Percentiles rank a stretch among this genome's conserved stretches.
phyloP scores from a whole-genome alignment of 2,888 invertebrate genomes.

The Serrognathus titanus region DNA sequence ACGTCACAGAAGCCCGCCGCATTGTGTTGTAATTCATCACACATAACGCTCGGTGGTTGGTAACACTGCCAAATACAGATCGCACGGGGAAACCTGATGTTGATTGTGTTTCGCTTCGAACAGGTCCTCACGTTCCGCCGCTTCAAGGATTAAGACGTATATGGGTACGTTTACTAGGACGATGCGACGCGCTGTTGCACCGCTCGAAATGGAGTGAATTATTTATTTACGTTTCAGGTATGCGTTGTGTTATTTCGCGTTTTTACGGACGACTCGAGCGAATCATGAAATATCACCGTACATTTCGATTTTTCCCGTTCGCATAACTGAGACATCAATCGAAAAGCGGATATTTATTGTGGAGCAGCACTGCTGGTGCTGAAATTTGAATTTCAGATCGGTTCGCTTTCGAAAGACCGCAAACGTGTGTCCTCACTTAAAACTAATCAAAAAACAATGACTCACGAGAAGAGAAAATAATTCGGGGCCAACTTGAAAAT shows the following conservation, averaged over 20 bases:
- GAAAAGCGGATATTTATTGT: background rate
- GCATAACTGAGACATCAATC: constrained; percentile 19
- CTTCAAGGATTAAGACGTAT: constrained; percentile 18
- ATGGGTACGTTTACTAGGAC: background rate
- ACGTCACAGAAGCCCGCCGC: constrained; percentile 25
- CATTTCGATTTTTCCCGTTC: constrained; percentile 12
- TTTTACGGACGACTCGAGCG: constrained; percentile 18
- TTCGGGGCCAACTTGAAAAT: too few relatives aligned
- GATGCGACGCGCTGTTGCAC: constrained; percentile 4
- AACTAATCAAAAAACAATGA: too few relatives aligned
- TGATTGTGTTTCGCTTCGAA: constrained; percentile 20
- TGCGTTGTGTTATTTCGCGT: constrained; percentile 18
- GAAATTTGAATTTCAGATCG: too few relatives aligned
- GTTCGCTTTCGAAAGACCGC: too few relatives aligned
- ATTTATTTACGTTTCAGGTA: constrained; percentile 24
- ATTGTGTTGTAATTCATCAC: constrained; percentile 34
- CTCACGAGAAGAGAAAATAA: too few relatives aligned
- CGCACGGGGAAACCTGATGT: constrained; percentile 31
- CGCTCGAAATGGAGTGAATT: constrained; percentile 10
- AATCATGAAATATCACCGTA: constrained; percentile 19
- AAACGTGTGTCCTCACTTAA: too few relatives aligned
- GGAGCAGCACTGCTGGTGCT: too few relatives aligned
- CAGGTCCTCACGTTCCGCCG: constrained; percentile 14
- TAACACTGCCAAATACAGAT: constrained; percentile 33
- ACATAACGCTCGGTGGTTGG: constrained; percentile 32